Conservation (phyloP, 2,888 invertebrate species). For the Cryptus armator region DNA sequence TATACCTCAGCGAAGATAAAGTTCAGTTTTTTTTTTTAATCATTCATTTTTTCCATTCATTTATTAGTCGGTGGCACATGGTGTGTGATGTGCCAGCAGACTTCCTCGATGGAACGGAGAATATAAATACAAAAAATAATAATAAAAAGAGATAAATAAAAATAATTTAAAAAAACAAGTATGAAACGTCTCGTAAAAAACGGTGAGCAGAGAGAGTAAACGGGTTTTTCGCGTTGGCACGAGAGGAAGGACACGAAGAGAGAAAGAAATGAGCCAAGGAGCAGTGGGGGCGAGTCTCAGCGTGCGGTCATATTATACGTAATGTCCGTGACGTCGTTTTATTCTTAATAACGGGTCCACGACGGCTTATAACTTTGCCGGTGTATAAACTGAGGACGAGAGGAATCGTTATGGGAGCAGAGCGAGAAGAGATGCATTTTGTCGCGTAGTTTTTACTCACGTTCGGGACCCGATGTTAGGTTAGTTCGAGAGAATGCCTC, state of each 20-base stretch:
- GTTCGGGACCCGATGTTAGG: not conserved
- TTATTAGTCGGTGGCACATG: not conserved
- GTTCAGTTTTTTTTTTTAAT: constrained; percentile 33
- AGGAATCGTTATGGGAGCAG: constrained; percentile 52
- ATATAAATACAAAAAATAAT: constrained; percentile 1
- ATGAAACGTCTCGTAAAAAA: constrained; percentile 23
- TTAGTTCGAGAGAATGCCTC: constrained; percentile 22
- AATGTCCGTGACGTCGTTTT: constrained; percentile 62
- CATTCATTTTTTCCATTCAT: constrained; percentile 12
- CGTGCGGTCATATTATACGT: constrained; percentile 65
- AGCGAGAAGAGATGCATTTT: constrained; percentile 44
- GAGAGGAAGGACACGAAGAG: constrained; percentile 29
- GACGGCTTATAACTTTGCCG: constrained; percentile 51
- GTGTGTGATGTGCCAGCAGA: constrained; percentile 22
- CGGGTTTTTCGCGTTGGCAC: constrained; percentile 53
- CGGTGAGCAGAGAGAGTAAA: constrained; percentile 37
- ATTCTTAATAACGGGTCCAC: constrained; percentile 60
- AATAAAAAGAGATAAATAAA: constrained; percentile 14
- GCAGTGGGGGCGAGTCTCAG: constrained; percentile 57
- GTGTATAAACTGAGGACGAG: constrained; percentile 63
- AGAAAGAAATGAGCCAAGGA: constrained; percentile 41
- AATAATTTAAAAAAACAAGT: constrained; percentile 15
- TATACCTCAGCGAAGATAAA: constrained; percentile 7
- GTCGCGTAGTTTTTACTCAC: constrained; percentile 19
- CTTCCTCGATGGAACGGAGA: constrained; percentile 42